Percentiles rank a stretch among this genome's conserved stretches.
phyloP scores from a whole-genome alignment of 2,888 invertebrate species.

The Chirona hameri region DNA sequence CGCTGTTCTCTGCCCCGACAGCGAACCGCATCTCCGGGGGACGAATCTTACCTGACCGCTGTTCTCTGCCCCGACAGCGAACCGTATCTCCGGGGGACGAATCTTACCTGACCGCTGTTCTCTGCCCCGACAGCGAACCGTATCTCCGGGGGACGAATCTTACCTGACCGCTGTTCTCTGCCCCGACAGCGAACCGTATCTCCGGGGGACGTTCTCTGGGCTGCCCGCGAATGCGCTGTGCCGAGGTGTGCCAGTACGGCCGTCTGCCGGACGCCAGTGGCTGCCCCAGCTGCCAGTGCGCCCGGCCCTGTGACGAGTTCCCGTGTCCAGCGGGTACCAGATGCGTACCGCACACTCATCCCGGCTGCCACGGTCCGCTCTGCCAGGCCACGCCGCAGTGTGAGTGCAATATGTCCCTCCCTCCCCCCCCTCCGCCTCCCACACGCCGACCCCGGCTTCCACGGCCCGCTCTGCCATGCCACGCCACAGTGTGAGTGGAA shows the following conservation, averaged over 20 bases:
- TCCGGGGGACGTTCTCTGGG: not conserved
- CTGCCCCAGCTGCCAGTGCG: constrained; percentile 80
- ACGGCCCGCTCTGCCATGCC: constrained; percentile 61
- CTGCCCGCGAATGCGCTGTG: constrained; percentile 55
- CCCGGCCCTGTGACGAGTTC: constrained; percentile 76
- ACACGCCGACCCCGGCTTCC: constrained; percentile 58
- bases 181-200: constrained; percentile 1
- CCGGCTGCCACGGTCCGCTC: constrained; percentile 50
- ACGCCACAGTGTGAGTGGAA: constrained; percentile 68
- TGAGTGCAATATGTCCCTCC: constrained; percentile 49
- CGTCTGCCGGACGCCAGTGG: constrained; percentile 67
- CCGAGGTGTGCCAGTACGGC: constrained; percentile 79
- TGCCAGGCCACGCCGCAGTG: constrained; percentile 76
- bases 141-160: no score
- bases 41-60: no score
- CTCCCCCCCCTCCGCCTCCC: constrained; percentile 45
- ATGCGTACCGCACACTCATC: constrained; percentile 68
- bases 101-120: no score
- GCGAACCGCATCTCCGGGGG: no score
- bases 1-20: no score
- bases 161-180: not conserved
- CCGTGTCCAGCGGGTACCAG: constrained; percentile 57
- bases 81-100: no score
- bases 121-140: not conserved
- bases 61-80: no score